phyloP scores from a whole-genome alignment of 2,888 invertebrate species.

The Acleris laterana region DNA sequence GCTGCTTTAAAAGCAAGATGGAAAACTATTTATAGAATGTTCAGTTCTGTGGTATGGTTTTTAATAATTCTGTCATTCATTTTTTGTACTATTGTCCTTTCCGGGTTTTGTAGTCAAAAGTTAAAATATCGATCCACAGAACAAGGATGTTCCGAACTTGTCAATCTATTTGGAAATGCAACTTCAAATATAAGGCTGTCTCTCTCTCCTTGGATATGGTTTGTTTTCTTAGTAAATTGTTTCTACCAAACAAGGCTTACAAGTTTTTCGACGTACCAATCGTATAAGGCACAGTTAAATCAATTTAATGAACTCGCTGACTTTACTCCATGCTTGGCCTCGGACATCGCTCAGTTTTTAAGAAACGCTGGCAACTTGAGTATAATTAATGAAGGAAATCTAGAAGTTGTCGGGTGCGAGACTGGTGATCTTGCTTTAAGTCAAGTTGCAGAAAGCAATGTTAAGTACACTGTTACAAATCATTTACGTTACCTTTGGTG shows the following conservation, averaged over 20 bases:
- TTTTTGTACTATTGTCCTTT: slow-evolving; percentile 13
- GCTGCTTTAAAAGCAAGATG: slow-evolving; percentile 30
- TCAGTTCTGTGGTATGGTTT: slow-evolving; percentile 24
- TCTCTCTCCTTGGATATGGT: slow-evolving; percentile 37
- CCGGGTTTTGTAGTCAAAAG: background rate
- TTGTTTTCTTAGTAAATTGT: slow-evolving; percentile 27
- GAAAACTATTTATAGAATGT: slow-evolving; percentile 36
- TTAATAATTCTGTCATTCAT: slow-evolving; percentile 13
- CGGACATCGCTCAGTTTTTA: slow-evolving; percentile 15
- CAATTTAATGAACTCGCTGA: slow-evolving; percentile 13
- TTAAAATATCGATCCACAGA: background rate
- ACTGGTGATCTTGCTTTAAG: slow-evolving; percentile 21
- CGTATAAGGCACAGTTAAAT: slow-evolving; percentile 20
- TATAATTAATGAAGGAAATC: slow-evolving; percentile 21
- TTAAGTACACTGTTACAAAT: slow-evolving; percentile 30
- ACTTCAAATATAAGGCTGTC: slow-evolving; percentile 7
- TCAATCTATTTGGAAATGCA: slow-evolving; percentile 20
- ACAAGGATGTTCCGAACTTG: slow-evolving; percentile 1
- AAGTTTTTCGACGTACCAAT: slow-evolving; percentile 30
- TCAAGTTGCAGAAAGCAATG: slow-evolving; percentile 15
- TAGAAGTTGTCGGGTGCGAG: slow-evolving; percentile 22
- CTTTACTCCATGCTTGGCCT: slow-evolving; percentile 33
- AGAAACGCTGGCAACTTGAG: slow-evolving; percentile 7
- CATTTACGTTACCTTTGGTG: slow-evolving; percentile 32
- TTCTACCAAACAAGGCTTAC: slow-evolving; percentile 33